phyloP scores from a whole-genome alignment of 2,888 invertebrate genomes.

The Rhopalosiphum nymphaeae region DNA sequence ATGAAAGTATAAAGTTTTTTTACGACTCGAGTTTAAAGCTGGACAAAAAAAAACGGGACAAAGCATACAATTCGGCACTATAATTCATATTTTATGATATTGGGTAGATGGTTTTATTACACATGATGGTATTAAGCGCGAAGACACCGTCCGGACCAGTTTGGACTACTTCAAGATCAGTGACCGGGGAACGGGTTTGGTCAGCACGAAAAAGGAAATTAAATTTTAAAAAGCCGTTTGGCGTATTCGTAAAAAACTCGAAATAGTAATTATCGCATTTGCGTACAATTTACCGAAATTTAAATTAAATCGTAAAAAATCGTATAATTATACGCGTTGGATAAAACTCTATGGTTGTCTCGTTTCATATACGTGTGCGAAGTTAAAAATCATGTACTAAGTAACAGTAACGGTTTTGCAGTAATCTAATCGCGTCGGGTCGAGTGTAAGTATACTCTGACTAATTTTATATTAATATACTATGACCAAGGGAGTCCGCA shows the following conservation, averaged over 20 bases:
- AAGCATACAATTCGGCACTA: background rate
- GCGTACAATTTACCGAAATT: background rate
- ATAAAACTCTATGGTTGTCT: background rate
- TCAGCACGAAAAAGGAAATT: background rate
- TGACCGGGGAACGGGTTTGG: conserved; percentile 53
- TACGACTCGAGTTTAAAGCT: background rate
- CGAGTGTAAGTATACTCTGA: background rate
- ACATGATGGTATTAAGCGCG: background rate
- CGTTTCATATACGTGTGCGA: background rate
- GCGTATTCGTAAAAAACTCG: background rate
- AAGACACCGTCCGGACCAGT: conserved; percentile 16
- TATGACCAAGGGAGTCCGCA: background rate
- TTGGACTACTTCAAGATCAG: conserved; percentile 27
- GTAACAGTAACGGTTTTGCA: background rate
- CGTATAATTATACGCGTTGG: background rate
- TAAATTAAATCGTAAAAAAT: background rate
- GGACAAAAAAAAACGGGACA: background rate
- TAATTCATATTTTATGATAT: background rate
- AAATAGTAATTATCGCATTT: background rate
- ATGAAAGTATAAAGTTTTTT: background rate
- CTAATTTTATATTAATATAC: background rate
- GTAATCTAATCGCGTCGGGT: background rate
- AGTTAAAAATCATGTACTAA: background rate
- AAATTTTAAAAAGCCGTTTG: conserved; percentile 16
- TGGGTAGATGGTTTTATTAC: background rate